A percentile compares a stretch with the other conserved stretches of the same genome.
phyloP scores from a whole-genome alignment of 2,113 vertebrate genomes.

The Tamias sibiricus region DNA sequence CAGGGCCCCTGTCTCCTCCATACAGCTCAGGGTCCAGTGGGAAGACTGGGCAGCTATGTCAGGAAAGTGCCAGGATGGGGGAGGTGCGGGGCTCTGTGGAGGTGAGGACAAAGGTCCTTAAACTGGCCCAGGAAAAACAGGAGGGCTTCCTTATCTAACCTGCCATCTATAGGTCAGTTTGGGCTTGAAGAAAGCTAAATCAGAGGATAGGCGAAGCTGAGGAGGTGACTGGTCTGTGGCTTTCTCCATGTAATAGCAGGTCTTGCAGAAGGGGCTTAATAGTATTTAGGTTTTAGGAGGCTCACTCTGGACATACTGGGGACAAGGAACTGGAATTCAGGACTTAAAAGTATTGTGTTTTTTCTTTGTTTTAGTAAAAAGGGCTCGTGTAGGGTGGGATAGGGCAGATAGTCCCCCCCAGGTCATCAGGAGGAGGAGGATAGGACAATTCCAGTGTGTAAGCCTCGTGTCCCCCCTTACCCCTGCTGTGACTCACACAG shows the following conservation, averaged over 20 bases:
- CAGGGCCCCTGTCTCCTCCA: background rate
- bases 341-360: background rate
- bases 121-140: background rate
- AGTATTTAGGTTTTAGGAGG: background rate
- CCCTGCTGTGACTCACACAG: background rate
- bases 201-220: background rate
- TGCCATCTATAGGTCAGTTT: too few species aligned
- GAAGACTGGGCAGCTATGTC: background rate
- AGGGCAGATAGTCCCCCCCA: background rate
- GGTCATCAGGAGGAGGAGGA: background rate
- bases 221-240: background rate
- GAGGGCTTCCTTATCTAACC: background rate
- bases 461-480: background rate
- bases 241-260: background rate
- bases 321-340: background rate
- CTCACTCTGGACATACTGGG: background rate
- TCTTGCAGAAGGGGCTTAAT: background rate
- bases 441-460: accelerated
- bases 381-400: background rate
- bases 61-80: background rate
- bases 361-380: background rate
- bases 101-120: background rate
- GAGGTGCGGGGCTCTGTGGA: background rate
- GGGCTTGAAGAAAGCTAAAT: background rate
- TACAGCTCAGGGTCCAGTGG: too few species aligned